Base-by-base conservation (phyloP, 2,797 vertebrate species). In the Cyclopterus lumpus region DNA sequence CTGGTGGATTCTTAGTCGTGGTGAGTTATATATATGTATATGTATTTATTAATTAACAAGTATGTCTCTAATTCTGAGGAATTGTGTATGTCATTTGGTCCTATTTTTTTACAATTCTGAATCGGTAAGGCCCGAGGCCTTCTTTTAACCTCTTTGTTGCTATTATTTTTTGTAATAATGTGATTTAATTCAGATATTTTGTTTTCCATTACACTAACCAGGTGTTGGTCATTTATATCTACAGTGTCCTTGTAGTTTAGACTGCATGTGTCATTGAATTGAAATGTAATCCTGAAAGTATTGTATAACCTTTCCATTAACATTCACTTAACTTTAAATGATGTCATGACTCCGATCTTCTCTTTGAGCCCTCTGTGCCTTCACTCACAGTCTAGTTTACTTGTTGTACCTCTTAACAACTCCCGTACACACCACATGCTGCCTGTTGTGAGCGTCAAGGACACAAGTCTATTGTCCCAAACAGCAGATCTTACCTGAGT, bases 1-100 rank as follows among this genome's bases (percentile, higher is more conserved):
- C 82, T 86, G 11, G 65, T 63, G 71, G 51, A 75, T 79, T 77
- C 85, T 88, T 91, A 84, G 65, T 63, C 86, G 89, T 81, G 96
- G 97, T 99, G 93, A 97, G 96, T 93, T 12, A 44, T 60, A 18
- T 73, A 3, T 53, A 18, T 24, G n/a, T 57, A 22, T 32, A 7
- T 32, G 1, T 53, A 14, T 36, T 81, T 26, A 15, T 66, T 58
- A 24, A 55, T 58, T 40, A 4, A 55, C 59, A 28, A 32, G 1
- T 26, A 3, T 63, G 18, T 22, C 26, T 51, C 9, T 42, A 5
- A 59, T 54, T 44, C 14, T 44, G 1, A 71, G 4, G 0, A 63
- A n/a, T 6, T 70, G 18, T 24, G 0, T 51, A 3, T 6, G 49
- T 34, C 15, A n/a, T 46, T 20, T 73, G 24, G 6, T 57, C 0